Evolutionary conservation across 2,113 vertebrate species (phyloP).

Genomic region (Dolichallabes microphthalmus): DNA sequence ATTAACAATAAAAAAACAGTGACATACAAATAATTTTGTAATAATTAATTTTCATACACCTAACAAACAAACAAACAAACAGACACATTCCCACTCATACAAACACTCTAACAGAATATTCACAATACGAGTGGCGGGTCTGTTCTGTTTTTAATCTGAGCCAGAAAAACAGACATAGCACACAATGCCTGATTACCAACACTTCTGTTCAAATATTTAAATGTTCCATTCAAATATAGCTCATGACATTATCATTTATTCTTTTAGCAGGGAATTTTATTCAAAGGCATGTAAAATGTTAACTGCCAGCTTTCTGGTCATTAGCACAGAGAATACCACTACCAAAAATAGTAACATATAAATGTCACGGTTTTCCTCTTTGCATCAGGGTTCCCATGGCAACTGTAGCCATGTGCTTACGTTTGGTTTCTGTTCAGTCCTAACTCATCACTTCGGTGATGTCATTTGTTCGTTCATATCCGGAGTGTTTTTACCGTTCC

Average conservation of each 20-base stretch:
- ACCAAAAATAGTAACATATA: slow-evolving; percentile 10
- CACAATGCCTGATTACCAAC: not conserved
- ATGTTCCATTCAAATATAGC: slow-evolving; percentile 2
- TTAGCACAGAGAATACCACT: slow-evolving; percentile 5
- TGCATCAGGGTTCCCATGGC: not conserved
- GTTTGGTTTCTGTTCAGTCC: not conserved
- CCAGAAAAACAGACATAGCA: slow-evolving; percentile 6
- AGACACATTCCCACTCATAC: not conserved
- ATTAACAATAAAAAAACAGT: not conserved
- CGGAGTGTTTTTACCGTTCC: not conserved
- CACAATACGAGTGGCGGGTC: slow-evolving; percentile 34
- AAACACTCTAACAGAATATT: not conserved
- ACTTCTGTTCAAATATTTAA: not conserved
- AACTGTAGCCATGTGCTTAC: not conserved
- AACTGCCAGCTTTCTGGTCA: not conserved
- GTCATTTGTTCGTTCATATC: not conserved
- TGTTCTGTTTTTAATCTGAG: slow-evolving; percentile 10
- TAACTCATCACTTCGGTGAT: not conserved
- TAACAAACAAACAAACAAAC: not conserved
- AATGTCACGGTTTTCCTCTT: not conserved
- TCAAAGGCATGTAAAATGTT: slow-evolving; percentile 15
- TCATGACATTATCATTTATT: slow-evolving; percentile 29
- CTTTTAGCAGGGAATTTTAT: not conserved
- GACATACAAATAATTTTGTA: not conserved
- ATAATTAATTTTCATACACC: not conserved